Base-by-base conservation (phyloP, 2,797 vertebrate species). In the Gymnopithys bicolor region DNA sequence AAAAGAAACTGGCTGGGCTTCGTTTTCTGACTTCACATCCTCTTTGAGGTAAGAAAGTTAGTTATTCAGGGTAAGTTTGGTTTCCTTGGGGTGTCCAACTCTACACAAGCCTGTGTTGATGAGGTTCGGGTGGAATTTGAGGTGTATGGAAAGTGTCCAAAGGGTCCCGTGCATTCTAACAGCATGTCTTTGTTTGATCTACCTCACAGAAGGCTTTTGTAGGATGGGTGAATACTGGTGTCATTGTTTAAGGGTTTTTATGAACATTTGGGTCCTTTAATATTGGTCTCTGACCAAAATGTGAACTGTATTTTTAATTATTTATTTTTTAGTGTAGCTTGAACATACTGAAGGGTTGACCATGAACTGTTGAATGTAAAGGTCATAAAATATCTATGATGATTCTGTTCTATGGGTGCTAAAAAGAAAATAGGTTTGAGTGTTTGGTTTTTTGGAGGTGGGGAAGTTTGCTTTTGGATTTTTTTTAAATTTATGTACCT, bases 1-100 rank as follows among this genome's bases (percentile, higher is more conserved):
- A 64, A 98, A 98, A 78, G 98, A 99, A 96, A 98, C 98, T 0
- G 98, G 98, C 93, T 99, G 99, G 99, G 99, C 99, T 27, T 98
- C 99, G 32, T 99, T 99, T 97, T 98, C 99, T 13, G 99, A 98
- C 95, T 99, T 99, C 95, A 97, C 98, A 0, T 98, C 99, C 25
- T 96, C 97, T 13, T 97, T 98, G 96, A 99, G 98, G 99, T 99
- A 97, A 75, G 69, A 35, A 30, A 25, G 19, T 37, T 52, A n/a
- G 4, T 37, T 48, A 30, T 27, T 78, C 8, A 25, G n/a, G 22
- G 18, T 11, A 25, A 43, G 11, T 59, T 59, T 37, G 33, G 5
- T 58, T 48, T 85, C 27, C 18, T 52, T 87, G 39, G 32, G 4
- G 4, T 74, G 25, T 25, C 37, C 13, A 1, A 58, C 52, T 71